Base-by-base conservation (phyloP, 2,888 invertebrate species). In the Steinernema carpocapsae region DNA sequence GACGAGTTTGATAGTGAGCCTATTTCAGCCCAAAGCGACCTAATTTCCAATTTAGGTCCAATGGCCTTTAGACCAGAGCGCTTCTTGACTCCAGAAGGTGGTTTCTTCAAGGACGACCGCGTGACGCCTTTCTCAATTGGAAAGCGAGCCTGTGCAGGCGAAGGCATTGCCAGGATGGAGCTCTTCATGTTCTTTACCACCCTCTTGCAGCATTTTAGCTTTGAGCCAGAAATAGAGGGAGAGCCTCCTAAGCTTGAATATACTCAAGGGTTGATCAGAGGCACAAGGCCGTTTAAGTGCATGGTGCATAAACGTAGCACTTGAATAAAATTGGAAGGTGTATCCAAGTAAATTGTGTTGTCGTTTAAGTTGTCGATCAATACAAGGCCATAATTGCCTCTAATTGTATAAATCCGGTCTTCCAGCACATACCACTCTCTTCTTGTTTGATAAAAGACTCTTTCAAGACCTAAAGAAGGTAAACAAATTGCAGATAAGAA, bases 101-200 rank as follows among this genome's bases (percentile, higher is more conserved):
- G 7, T 32, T 64, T 32, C 32, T 26, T 32, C 2, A 64, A 64
- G 19, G 64, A 64, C 64, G 64, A 64, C 64, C 29, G 64, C 17
- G 26, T 64, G 17, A 64, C 64, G 26, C 64, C 64, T 2, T 64
- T 64, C 64, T 64, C 64, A 29, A 1, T 64, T 7, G 64, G 64
- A 29, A 64, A 64, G 32, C 64, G 64, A 17, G 64, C 64, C 32
- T 64, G 64, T 32, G 17, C 32, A 3, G 64, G 64, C 22, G 64
- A 64, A 32, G 32, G 64, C 37, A 32, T 64, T 17, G 64, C 64
- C 29, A 26, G 64, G 29, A 64, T 64, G 64, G 64, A 64, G 26
- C 64, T 64, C 32, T 64, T 64, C 64, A 64, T 64, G 64, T 64
- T 64, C 64, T 64, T 64, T 32, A 64, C 64, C 26, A 64, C 64